Percentiles rank a stretch among this genome's conserved stretches.
Conservation (phyloP, 2,113 vertebrate species). For the Pyxicephalus adspersus region DNA sequence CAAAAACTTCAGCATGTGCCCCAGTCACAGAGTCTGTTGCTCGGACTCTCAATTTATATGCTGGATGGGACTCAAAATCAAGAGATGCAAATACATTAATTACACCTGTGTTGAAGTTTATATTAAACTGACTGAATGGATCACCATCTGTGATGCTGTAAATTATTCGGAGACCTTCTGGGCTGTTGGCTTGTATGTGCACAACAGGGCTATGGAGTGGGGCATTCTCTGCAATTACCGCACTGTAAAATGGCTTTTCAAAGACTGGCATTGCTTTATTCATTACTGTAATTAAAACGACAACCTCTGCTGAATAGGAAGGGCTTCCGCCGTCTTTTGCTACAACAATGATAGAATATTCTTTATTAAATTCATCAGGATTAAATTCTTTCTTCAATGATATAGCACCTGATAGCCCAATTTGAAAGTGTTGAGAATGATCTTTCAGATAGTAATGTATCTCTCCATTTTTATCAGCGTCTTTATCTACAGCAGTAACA, state of each 20-base stretch:
- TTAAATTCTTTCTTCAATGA: slow-evolving; percentile 85
- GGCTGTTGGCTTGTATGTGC: slow-evolving; percentile 89
- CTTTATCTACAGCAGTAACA: slow-evolving; percentile 88
- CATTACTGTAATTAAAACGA: slow-evolving; percentile 87
- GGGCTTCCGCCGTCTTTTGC: slow-evolving; percentile 87
- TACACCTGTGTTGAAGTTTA: slow-evolving; percentile 95
- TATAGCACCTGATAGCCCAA: slow-evolving; percentile 83
- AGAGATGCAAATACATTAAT: slow-evolving; percentile 83
- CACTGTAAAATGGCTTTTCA: slow-evolving; percentile 93
- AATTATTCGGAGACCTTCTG: slow-evolving; percentile 91
- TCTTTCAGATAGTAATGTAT: slow-evolving; percentile 86
- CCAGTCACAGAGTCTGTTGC: slow-evolving; percentile 93
- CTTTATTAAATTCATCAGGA: slow-evolving; percentile 81
- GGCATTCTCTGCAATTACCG: slow-evolving; percentile 90
- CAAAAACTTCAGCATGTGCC: slow-evolving; percentile 88
- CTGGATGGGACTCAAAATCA: slow-evolving; percentile 94
- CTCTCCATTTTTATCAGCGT: slow-evolving; percentile 81
- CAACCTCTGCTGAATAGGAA: slow-evolving; percentile 81
- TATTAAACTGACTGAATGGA: slow-evolving; percentile 89
- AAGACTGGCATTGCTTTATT: slow-evolving; percentile 95
- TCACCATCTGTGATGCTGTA: slow-evolving; percentile 94
- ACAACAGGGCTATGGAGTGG: slow-evolving; percentile 89
- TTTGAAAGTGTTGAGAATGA: slow-evolving; percentile 84
- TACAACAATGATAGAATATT: slow-evolving; percentile 84
- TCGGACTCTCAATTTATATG: slow-evolving; percentile 89